A percentile compares a stretch with the other conserved stretches of the same genome.
phyloP scores from a whole-genome alignment of 2,888 invertebrate species.

The Leucophora obtusa region DNA sequence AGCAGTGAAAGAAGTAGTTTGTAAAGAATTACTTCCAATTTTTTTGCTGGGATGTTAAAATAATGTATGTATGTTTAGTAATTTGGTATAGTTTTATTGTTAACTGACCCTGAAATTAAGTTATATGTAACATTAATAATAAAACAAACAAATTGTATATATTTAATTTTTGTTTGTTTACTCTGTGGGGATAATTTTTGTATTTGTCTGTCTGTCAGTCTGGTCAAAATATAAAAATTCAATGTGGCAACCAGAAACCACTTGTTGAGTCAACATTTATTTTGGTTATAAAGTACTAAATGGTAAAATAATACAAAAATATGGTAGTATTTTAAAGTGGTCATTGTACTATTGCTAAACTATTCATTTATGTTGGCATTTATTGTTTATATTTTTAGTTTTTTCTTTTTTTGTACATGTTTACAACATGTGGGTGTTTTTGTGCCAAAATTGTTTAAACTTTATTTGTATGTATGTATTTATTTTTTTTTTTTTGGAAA shows the following conservation, averaged over 20 bases:
- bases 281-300: constrained; percentile 7
- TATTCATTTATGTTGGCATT: constrained; percentile 45
- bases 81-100: constrained; percentile 2
- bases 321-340: constrained; percentile 38
- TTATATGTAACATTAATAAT: constrained; percentile 13
- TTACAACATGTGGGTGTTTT: constrained; percentile 27
- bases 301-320: background rate
- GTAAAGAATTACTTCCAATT: too few relatives aligned
- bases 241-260: constrained; percentile 40
- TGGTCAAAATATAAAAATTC: background rate
- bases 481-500: constrained; percentile 1
- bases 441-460: constrained; percentile 5
- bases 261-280: constrained; percentile 58
- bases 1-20: too few relatives aligned
- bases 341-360: constrained; percentile 58
- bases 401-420: background rate
- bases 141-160: constrained; percentile 38
- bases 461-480: constrained; percentile 11
- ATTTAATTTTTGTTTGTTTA: background rate
- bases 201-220: background rate
- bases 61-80: background rate
- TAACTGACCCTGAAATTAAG: constrained; percentile 37
- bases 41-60: background rate
- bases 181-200: background rate
- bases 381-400: constrained; percentile 20